Evolutionary conservation across 2,113 vertebrate species (phyloP).

Genomic region (Crotalus helleri): DNA sequence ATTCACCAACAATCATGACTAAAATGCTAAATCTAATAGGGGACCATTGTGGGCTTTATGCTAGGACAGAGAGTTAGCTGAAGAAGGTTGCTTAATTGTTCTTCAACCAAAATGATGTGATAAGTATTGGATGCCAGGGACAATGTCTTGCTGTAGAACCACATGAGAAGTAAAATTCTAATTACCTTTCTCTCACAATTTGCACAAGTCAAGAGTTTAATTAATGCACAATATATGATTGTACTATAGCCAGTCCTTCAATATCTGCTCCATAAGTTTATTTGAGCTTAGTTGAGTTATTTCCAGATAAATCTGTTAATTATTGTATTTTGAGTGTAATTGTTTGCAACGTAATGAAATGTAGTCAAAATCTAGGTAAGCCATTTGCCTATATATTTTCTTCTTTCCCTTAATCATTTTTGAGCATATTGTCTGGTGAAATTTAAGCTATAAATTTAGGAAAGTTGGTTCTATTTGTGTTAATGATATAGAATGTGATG

Average conservation of each 20-base stretch:
- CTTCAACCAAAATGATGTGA: not conserved
- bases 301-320: not conserved
- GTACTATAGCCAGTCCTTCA: constrained; percentile 3
- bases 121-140: not conserved
- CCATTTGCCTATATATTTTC: not conserved
- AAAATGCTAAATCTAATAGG: not conserved
- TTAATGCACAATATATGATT: not conserved
- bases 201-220: not conserved
- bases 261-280: not conserved
- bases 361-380: not conserved
- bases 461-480: not conserved
- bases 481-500: not conserved
- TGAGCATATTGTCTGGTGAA: not conserved
- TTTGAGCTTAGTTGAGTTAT: not conserved
- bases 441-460: not conserved
- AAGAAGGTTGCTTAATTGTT: not conserved
- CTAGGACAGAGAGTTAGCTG: not conserved
- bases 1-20: not conserved
- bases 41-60: not conserved
- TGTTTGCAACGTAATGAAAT: not conserved
- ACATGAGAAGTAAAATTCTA: not conserved
- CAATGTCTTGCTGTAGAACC: not conserved
- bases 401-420: not conserved
- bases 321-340: not conserved
- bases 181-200: not conserved